Evolutionary conservation across 2,888 invertebrate species (phyloP).

Genomic region (Mesoligia furuncula): DNA sequence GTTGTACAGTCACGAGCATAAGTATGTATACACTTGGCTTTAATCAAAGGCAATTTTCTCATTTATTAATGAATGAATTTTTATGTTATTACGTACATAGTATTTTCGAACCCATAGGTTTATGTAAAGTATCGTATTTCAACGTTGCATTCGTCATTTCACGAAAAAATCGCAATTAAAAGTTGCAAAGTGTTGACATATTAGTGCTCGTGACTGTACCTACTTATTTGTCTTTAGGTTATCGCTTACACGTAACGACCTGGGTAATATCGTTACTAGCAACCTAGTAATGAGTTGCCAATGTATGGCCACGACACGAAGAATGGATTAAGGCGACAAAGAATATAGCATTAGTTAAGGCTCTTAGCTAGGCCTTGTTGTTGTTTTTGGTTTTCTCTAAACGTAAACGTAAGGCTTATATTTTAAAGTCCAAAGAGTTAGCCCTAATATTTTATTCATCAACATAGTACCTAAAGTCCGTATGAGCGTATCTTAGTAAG

Average conservation of each 20-base stretch:
- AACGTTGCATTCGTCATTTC: no score
- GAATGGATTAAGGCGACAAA: not conserved
- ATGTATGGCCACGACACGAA: not conserved
- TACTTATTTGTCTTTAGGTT: not conserved
- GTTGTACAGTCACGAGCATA: no score
- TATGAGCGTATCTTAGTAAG: not conserved
- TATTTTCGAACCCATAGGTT: no score
- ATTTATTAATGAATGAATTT: no score
- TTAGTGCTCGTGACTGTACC: no score
- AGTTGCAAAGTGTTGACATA: no score
- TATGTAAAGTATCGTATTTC: no score
- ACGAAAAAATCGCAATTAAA: no score
- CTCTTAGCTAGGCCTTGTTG: not conserved
- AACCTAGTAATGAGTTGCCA: not conserved
- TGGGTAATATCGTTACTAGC: not conserved
- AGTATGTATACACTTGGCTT: no score
- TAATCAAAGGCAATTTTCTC: no score
- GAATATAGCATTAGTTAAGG: not conserved
- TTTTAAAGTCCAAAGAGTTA: not conserved
- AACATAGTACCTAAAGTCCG: not conserved
- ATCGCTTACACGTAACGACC: not conserved
- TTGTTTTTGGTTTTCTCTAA: not conserved
- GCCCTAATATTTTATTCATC: not conserved
- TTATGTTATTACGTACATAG: no score
- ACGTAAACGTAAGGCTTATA: not conserved